phyloP scores from a whole-genome alignment of 2,797 vertebrate species.

The Gorsachius magnificus region DNA sequence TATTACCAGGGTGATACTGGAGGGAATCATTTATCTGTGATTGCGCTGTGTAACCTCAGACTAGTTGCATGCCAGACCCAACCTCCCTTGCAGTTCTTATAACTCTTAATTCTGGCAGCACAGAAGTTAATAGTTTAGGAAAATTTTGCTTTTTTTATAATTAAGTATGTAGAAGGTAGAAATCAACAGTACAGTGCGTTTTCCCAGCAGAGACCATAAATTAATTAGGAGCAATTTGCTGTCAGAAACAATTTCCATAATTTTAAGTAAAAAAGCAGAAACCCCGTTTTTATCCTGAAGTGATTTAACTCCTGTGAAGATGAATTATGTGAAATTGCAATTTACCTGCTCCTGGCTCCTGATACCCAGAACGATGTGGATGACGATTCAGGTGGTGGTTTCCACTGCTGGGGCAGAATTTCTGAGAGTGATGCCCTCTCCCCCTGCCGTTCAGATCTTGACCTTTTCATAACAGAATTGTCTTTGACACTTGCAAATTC shows the following conservation, averaged over 20 bases:
- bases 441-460: conserved; percentile 48
- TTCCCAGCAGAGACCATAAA: conserved; percentile 80
- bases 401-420: conserved; percentile 51
- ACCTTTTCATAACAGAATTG: conserved; percentile 76
- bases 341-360: conserved; percentile 63
- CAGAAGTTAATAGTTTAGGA: conserved; percentile 71
- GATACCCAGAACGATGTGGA: not conserved
- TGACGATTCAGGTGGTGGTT: conserved; percentile 5
- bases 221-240: conserved; percentile 83
- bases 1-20: not conserved
- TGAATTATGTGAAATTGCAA: conserved; percentile 61
- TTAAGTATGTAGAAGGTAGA: conserved; percentile 79
- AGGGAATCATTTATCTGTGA: not conserved
- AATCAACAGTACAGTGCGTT: conserved; percentile 79
- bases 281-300: conserved; percentile 72
- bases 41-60: not conserved
- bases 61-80: not conserved
- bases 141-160: conserved; percentile 75
- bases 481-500: conserved; percentile 76
- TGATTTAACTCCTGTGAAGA: conserved; percentile 78
- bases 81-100: not conserved
- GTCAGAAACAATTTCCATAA: conserved; percentile 83
- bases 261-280: conserved; percentile 77
- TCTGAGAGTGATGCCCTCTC: conserved; percentile 61
- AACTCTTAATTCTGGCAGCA: conserved; percentile 57